These are phyloP conservation scores for Synaphobranchus kaupii DNA, from an alignment of 2,797 vertebrate genomes.

Conservation along the genomic window DNA sequence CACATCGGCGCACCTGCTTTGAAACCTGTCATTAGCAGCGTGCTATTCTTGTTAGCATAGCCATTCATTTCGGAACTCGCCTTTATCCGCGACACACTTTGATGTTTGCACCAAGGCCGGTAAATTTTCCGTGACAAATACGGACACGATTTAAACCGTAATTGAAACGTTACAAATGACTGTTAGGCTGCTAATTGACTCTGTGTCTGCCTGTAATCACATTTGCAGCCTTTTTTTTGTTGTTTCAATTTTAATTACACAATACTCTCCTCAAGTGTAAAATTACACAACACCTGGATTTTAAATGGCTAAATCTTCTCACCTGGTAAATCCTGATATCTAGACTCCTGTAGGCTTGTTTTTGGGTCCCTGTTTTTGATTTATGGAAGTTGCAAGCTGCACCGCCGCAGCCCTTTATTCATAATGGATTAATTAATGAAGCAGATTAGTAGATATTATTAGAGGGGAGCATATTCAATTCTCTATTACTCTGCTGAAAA, in stretches of 20 bases:
- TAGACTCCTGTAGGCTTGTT: background rate
- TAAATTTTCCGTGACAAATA: constrained; percentile 43
- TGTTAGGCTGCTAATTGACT: constrained; percentile 40
- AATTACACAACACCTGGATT: background rate
- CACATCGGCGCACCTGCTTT: background rate
- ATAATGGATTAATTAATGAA: background rate
- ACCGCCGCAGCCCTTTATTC: background rate
- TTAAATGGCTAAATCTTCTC: background rate
- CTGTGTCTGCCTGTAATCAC: constrained; percentile 20
- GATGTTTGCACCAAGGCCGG: constrained; percentile 25
- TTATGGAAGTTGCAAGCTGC: background rate
- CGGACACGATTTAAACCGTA: constrained; percentile 31
- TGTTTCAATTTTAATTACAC: constrained; percentile 4
- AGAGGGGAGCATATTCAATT: background rate
- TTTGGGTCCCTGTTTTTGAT: background rate
- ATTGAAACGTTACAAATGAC: constrained; percentile 41
- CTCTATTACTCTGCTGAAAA: background rate
- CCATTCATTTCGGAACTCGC: constrained; percentile 15
- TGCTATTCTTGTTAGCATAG: constrained; percentile 16
- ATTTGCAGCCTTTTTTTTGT: constrained; percentile 30
- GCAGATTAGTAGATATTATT: background rate
- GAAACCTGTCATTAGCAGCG: background rate
- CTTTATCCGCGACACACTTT: constrained; percentile 31
- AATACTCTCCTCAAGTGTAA: background rate
- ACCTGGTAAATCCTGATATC: background rate